A percentile compares a stretch with the other conserved stretches of the same genome.
These are phyloP conservation scores for Tolmerus cingulatus DNA, from an alignment of 2,888 invertebrate genomes.

Conservation along the genomic window DNA sequence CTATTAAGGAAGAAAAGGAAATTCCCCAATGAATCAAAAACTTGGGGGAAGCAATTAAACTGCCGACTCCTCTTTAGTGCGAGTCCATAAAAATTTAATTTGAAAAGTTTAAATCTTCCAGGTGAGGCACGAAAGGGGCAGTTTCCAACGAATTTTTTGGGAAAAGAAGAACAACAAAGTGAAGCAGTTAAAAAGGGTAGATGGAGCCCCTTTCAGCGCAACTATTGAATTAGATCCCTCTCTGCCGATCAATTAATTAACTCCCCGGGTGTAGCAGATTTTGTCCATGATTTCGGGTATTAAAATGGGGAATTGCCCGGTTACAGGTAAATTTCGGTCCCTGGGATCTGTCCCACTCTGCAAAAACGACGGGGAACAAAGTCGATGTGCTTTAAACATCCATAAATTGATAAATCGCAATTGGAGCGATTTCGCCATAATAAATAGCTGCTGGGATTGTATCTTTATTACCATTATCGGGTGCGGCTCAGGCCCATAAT, in stretches of 20 bases:
- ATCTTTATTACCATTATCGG: neutral
- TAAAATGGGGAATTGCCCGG: neutral
- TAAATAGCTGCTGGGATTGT: neutral
- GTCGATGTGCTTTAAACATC: neutral
- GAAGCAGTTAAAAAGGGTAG: neutral
- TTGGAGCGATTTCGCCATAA: slow-evolving; percentile 1
- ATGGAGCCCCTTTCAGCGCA: neutral
- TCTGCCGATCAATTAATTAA: slow-evolving; percentile 14
- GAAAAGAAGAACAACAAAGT: neutral
- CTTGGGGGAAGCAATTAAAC: neutral
- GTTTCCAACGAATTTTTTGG: neutral
- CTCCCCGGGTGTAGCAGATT: neutral
- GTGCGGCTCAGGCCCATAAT: neutral
- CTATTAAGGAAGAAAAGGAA: neutral
- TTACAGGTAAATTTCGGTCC: neutral
- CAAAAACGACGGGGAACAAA: neutral
- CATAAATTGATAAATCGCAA: slow-evolving; percentile 24
- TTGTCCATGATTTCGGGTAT: neutral
- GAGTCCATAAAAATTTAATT: slow-evolving; percentile 27
- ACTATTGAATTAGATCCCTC: neutral
- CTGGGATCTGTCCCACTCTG: neutral
- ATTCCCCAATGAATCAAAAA: slow-evolving; percentile 19
- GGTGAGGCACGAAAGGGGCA: neutral
- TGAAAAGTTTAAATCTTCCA: slow-evolving; percentile 12
- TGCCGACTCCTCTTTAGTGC: slow-evolving; percentile 22